Conservation (phyloP, 2,113 vertebrate species). For the Seriola quinqueradiata region DNA sequence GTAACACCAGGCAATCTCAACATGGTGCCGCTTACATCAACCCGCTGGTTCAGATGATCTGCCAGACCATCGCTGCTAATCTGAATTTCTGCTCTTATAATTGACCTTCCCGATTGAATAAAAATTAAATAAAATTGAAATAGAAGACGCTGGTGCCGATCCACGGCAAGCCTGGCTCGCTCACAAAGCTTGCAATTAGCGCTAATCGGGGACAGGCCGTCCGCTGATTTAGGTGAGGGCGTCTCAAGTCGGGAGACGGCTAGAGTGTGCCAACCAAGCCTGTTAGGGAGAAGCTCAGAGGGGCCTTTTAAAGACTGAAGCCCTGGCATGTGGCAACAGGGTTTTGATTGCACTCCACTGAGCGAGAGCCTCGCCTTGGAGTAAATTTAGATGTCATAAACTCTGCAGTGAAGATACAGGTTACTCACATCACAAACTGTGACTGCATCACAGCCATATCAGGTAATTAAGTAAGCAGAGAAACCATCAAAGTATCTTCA, state of each 20-base stretch:
- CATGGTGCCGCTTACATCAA: constrained; percentile 73
- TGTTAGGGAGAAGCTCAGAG: constrained; percentile 44
- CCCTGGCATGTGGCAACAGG: constrained; percentile 38
- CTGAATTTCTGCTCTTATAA: constrained; percentile 58
- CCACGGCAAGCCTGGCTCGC: constrained; percentile 49
- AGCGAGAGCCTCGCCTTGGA: neutral
- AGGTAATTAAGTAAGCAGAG: neutral
- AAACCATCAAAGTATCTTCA: neutral
- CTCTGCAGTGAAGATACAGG: constrained; percentile 32
- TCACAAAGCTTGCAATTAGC: constrained; percentile 59
- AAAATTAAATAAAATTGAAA: constrained; percentile 58
- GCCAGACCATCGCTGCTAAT: constrained; percentile 63
- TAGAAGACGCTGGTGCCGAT: constrained; percentile 41
- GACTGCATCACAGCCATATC: neutral
- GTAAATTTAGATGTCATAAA: constrained; percentile 27
- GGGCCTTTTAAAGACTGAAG: constrained; percentile 59
- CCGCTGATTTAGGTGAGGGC: constrained; percentile 60
- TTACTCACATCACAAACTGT: neutral
- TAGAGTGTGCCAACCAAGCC: constrained; percentile 53
- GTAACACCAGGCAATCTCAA: constrained; percentile 76
- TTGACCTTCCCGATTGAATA: constrained; percentile 61
- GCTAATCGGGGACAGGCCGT: constrained; percentile 59
- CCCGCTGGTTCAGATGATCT: constrained; percentile 59
- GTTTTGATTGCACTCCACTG: constrained; percentile 35
- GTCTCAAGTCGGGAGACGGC: constrained; percentile 47